phyloP scores from a whole-genome alignment of 2,797 vertebrate genomes.

The Gambelia wislizenii region DNA sequence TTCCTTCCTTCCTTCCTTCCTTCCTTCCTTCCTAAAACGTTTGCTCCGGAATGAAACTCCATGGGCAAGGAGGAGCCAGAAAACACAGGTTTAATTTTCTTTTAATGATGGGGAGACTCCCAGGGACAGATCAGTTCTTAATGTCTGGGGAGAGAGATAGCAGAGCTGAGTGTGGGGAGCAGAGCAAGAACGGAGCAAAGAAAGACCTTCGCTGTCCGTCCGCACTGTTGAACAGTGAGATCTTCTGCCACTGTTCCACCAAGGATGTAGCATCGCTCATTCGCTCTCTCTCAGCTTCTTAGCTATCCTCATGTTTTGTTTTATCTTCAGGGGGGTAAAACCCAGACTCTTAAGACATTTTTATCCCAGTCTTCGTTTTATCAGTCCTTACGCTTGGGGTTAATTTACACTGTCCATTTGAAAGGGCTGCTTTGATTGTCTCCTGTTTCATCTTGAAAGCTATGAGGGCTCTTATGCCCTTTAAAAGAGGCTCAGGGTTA shows the following conservation, averaged over 20 bases:
- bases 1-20: neutral
- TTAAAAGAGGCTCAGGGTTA: too few relatives aligned
- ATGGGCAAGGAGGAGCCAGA: neutral
- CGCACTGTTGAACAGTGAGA: neutral
- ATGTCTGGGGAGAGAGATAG: slow-evolving; percentile 3
- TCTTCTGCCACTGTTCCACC: neutral
- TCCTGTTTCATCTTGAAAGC: neutral
- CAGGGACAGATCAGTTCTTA: slow-evolving; percentile 3
- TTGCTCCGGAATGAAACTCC: slow-evolving; percentile 36
- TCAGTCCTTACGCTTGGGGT: neutral
- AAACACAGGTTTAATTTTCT: slow-evolving; percentile 5
- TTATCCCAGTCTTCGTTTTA: neutral
- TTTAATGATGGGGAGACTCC: neutral
- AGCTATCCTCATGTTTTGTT: too few relatives aligned
- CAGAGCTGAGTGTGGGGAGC: neutral
- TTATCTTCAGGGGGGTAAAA: neutral
- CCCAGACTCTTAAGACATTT: too few relatives aligned
- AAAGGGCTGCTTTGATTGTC: neutral
- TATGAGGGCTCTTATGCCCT: too few relatives aligned
- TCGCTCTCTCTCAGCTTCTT: too few relatives aligned
- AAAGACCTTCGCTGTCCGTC: neutral
- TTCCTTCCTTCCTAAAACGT: slow-evolving; percentile 29
- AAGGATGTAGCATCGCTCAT: too few relatives aligned
- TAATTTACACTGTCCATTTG: neutral
- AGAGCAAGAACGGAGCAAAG: neutral